Base-by-base conservation (phyloP, 1,140 invertebrate genomes). In the Vollenhovia emeryi region DNA sequence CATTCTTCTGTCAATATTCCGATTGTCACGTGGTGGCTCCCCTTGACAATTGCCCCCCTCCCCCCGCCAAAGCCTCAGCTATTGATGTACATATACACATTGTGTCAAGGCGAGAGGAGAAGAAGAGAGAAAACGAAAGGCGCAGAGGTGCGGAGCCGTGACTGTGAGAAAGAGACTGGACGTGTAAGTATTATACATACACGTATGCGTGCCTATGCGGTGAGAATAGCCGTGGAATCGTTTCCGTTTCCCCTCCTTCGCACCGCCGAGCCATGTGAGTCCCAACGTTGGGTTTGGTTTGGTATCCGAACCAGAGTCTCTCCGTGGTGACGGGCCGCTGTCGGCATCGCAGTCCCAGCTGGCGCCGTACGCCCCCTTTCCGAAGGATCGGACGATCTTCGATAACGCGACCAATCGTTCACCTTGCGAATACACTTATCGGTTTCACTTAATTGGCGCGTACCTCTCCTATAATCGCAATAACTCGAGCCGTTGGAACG, bases 231-330 rank as follows among this genome's bases (percentile, higher is more conserved):
- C 52, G 57, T 89, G 84, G 85, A 40, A 76, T 85, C 43, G 75
- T 90, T 90, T 89, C 88, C 88, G 85, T 83, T 85, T 66, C 87
- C 88, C 88, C 87, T 89, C 30, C 88, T 24, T 75, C 87, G 43
- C 3, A 13, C 0, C 24, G 1, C 8, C 55, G 64, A 76, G n/a
- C 55, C 60, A 86, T 86, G 64, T 83, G 66, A 66, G 73, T 75
- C 66, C 71, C 57, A 79, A 50, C 27, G 73, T 78, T 69, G 48
- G 18, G 40, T 82, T 82, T 78, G 73, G 43, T 76, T 76, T 73
- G 60, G 60, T 48, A 71, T 71, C 50, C 40, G 78, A 59, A 73
- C n/a, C 71, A 15, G 40, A 79, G 87, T 52, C 48, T 83, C 40
- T 86, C 73, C 30, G 55, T 57, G 21, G 45, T 64, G 59, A 85